phyloP scores from a whole-genome alignment of 2,888 invertebrate genomes.

The Onchidella celtica region DNA sequence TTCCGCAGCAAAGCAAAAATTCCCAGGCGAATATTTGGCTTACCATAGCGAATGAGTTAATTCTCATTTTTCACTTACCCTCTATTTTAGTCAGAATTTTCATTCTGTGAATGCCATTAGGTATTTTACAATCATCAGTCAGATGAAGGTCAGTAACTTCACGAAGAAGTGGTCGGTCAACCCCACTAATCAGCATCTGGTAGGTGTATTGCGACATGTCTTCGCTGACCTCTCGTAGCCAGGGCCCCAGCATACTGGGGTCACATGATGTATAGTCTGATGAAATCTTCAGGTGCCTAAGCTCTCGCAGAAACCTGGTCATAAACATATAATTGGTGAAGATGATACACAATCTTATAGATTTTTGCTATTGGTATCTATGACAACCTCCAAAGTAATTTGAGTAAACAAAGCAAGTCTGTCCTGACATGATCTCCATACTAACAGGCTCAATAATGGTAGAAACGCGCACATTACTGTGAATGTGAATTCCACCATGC shows the following conservation, averaged over 20 bases:
- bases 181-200: slow-evolving; percentile 96
- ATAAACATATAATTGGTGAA: neutral
- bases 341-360: neutral
- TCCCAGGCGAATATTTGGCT: too few species aligned
- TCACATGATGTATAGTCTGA: slow-evolving; percentile 98
- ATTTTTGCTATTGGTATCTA: neutral
- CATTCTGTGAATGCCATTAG: slow-evolving; percentile 95
- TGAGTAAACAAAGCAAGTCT: too few species aligned
- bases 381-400: too few species aligned
- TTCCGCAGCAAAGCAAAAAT: too few species aligned
- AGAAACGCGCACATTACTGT: too few species aligned
- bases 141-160: slow-evolving; percentile 93
- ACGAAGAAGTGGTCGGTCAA: slow-evolving; percentile 93
- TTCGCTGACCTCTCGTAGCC: slow-evolving; percentile 88
- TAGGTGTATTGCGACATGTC: slow-evolving; percentile 98
- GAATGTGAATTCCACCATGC: too few species aligned
- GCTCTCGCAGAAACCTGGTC: slow-evolving; percentile 91
- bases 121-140: slow-evolving; percentile 92
- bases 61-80: slow-evolving; percentile 80
- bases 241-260: slow-evolving; percentile 87
- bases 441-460: too few species aligned
- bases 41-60: neutral
- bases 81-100: slow-evolving; percentile 94
- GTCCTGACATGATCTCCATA: too few species aligned
- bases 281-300: slow-evolving; percentile 95